A percentile compares a stretch with the other conserved stretches of the same genome.
These are phyloP conservation scores for Aelia acuminata DNA, from an alignment of 2,888 invertebrate genomes.

Conservation along the genomic window DNA sequence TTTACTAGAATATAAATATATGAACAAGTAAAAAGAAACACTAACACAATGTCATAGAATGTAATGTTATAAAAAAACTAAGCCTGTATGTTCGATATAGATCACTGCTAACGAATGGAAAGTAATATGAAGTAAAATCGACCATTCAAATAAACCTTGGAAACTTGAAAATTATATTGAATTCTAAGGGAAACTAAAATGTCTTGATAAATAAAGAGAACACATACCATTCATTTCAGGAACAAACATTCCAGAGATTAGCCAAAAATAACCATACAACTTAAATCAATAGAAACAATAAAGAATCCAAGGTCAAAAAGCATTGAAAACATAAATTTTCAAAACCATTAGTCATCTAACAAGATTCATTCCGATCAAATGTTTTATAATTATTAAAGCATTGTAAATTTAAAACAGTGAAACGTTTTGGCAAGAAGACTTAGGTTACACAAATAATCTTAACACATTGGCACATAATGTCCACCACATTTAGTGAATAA, in stretches of 20 bases:
- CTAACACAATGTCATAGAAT: neutral
- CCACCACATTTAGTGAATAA: neutral
- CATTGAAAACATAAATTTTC: slow-evolving; percentile 1
- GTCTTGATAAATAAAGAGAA: neutral
- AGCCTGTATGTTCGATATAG: neutral
- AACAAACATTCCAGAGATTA: slow-evolving; percentile 6
- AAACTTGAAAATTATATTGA: neutral
- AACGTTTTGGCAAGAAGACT: neutral
- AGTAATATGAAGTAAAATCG: neutral
- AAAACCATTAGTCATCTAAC: neutral
- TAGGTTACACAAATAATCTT: neutral
- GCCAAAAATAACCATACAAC: slow-evolving; percentile 44
- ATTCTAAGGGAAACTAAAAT: neutral
- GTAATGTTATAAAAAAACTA: neutral
- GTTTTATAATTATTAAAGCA: neutral
- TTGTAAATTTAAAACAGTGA: neutral
- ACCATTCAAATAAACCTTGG: neutral
- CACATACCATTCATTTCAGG: slow-evolving; percentile 10
- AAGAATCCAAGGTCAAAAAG: slow-evolving; percentile 40
- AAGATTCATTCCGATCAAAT: neutral
- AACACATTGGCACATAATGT: neutral
- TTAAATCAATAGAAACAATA: slow-evolving; percentile 36
- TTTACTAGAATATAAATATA: too few relatives aligned
- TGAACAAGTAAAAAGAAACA: too few relatives aligned
- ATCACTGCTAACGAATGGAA: neutral